A percentile compares a stretch with the other conserved stretches of the same genome.
Conservation (phyloP, 2,888 invertebrate species). For the Chromoteleia sp. region DNA sequence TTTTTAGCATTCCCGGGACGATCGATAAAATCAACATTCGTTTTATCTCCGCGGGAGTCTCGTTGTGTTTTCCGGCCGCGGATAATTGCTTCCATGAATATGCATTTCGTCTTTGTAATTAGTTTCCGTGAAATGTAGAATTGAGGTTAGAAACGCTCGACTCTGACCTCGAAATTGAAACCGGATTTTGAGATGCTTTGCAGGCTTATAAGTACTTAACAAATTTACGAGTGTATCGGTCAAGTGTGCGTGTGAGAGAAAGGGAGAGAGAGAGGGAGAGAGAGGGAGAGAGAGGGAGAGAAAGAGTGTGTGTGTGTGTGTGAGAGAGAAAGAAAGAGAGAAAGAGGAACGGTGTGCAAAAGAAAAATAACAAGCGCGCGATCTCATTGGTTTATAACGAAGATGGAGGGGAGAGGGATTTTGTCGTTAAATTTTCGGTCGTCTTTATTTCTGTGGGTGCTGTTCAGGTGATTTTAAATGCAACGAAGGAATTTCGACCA, state of each 20-base stretch:
- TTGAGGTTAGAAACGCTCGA: conserved; percentile 25
- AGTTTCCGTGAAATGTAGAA: conserved; percentile 35
- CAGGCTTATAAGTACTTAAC: conserved; percentile 61
- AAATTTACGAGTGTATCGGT: conserved; percentile 46
- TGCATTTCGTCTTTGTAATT: conserved; percentile 31
- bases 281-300: too few species aligned
- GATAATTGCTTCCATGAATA: conserved; percentile 44
- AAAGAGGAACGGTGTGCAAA: too few species aligned
- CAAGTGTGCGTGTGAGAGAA: conserved; percentile 18
- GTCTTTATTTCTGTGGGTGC: conserved; percentile 12
- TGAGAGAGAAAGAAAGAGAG: conserved; percentile 11
- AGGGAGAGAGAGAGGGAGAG: conserved; percentile 2
- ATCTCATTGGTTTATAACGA: conserved; percentile 36
- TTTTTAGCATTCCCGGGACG: conserved; percentile 13
- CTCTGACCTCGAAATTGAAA: conserved; percentile 11
- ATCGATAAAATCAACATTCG: conserved; percentile 45
- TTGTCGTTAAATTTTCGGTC: conserved; percentile 19
- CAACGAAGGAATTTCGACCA: conserved; percentile 64
- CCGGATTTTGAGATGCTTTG: conserved; percentile 36
- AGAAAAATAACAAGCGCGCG: conserved; percentile 16
- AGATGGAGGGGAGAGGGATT: neutral
- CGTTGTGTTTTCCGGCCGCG: conserved; percentile 12
- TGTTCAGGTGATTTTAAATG: conserved; percentile 54
- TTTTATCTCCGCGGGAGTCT: conserved; percentile 19
- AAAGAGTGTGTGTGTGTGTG: conserved; percentile 36